A percentile compares a stretch with the other conserved stretches of the same genome.
These are phyloP conservation scores for Plusia festucae DNA, from an alignment of 2,888 invertebrate species.

Conservation along the genomic window DNA sequence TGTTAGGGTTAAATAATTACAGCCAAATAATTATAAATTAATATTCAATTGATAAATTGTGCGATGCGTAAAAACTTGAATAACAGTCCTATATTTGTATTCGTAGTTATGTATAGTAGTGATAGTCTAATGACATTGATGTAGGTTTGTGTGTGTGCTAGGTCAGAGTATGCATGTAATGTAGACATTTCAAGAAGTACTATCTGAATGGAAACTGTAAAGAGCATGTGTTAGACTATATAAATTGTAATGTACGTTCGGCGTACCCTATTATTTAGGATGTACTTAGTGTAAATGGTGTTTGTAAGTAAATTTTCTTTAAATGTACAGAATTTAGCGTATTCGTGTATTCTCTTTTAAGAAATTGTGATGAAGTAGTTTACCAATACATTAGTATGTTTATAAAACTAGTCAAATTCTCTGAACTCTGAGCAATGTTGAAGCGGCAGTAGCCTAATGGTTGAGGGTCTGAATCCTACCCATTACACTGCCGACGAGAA, in stretches of 20 bases:
- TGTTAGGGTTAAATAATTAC: constrained; percentile 48
- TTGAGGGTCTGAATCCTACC: too few species aligned
- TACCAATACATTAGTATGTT: constrained; percentile 23
- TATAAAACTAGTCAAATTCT: constrained; percentile 5
- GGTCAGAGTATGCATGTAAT: constrained; percentile 78
- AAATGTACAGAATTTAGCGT: constrained; percentile 34
- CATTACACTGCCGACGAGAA: too few species aligned
- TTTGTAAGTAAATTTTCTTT: constrained; percentile 31
- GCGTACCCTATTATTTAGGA: constrained; percentile 36
- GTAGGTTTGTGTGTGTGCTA: constrained; percentile 83
- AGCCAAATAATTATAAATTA: constrained; percentile 43
- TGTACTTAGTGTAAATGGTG: constrained; percentile 30
- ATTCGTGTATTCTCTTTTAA: constrained; percentile 11
- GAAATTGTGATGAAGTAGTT: constrained; percentile 22
- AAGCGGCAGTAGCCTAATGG: too few species aligned
- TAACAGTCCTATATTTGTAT: constrained; percentile 66
- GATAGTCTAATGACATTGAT: constrained; percentile 70
- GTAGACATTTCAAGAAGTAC: constrained; percentile 69
- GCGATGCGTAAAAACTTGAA: constrained; percentile 67
- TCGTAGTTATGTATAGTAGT: constrained; percentile 73
- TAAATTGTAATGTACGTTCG: constrained; percentile 46
- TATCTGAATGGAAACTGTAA: constrained; percentile 66
- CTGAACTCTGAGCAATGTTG: background rate
- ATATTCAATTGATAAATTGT: constrained; percentile 57
- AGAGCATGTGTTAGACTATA: constrained; percentile 63